Conservation (phyloP, 2,797 vertebrate genomes). For the Loris lydekkerianus region DNA sequence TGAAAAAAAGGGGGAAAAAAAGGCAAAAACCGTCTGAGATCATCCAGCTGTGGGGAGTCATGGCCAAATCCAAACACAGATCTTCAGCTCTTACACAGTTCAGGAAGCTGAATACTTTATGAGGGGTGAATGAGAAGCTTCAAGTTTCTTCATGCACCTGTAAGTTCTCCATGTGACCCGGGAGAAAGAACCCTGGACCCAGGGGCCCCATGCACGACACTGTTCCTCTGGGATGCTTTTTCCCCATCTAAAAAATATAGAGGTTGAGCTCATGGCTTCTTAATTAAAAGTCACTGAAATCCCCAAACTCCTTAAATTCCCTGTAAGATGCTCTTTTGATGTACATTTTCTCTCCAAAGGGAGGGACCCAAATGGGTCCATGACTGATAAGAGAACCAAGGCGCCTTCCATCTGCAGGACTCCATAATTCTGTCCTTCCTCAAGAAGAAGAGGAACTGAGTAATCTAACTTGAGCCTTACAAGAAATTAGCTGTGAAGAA, state of each 20-base stretch:
- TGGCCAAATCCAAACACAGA: not conserved
- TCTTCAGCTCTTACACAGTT: not conserved
- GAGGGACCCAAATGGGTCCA: not conserved
- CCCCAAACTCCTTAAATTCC: not conserved
- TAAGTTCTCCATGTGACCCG: not conserved
- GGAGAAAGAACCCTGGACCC: conserved; percentile 3
- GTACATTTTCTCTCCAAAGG: not conserved
- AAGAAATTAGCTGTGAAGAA: not conserved
- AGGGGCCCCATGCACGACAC: not conserved
- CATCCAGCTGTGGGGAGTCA: not conserved
- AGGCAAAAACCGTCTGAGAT: not conserved
- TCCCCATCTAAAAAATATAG: not conserved
- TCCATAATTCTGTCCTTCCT: not conserved
- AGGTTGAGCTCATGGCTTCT: not conserved
- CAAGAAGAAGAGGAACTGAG: not conserved
- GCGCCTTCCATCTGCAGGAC: not conserved
- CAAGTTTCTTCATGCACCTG: not conserved
- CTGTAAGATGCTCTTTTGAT: not conserved
- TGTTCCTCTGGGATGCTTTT: not conserved
- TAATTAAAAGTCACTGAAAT: not conserved
- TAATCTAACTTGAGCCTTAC: not conserved
- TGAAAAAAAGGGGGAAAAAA: not conserved
- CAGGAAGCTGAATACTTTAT: too few species aligned
- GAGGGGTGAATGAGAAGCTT: not conserved
- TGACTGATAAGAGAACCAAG: not conserved